Evolutionary conservation across 2,888 invertebrate genomes (phyloP), one percentile per base, ranked within the genome.

Genomic region (Erebia epiphron): DNA sequence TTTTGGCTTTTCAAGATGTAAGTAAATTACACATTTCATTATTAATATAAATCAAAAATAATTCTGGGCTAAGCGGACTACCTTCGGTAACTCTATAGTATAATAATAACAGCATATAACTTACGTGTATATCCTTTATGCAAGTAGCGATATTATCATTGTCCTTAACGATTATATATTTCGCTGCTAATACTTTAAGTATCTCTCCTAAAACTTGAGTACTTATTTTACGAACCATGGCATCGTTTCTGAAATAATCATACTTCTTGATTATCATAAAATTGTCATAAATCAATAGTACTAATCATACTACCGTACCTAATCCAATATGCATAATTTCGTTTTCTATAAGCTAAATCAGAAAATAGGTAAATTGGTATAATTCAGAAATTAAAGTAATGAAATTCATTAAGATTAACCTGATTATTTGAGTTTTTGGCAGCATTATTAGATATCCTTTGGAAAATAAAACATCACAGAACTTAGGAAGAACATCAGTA

Each of bases 171-270:
- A 79, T 82, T 0, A 92, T 79, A 75, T 92, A 90, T 78, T 89
- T 92, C 21, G 84, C 80, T 2, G 92, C 82, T 14, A 92, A 75
- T 0, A 82, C 83, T 77, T 91, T 91, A 0, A 92, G 74, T 77
- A 92, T 81, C 76, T 92, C 92, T 2, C 90, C 90, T 1, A 92
- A 78, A 8, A 92, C 83, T 50, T 91, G 73, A 0, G 89, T 92
- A 79, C 91, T 92, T 1, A 86, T 76, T 82, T 91, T 92, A 2
- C 91, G 87, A 0, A 92, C 79, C 1, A 80, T 77, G 1, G 76
- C 67, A 71, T 92, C 87, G 9, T 87, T 84, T 76, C 92, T 92
- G 77, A 57, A 83, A 83, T 35, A 66, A 18, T n/a, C n/a, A n/a
- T n/a, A 35, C 7, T 35, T 7, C 5, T 35, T 35, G 7, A 35